Evolutionary conservation across 2,797 vertebrate species (phyloP).

Genomic region (Menidia menidia): DNA sequence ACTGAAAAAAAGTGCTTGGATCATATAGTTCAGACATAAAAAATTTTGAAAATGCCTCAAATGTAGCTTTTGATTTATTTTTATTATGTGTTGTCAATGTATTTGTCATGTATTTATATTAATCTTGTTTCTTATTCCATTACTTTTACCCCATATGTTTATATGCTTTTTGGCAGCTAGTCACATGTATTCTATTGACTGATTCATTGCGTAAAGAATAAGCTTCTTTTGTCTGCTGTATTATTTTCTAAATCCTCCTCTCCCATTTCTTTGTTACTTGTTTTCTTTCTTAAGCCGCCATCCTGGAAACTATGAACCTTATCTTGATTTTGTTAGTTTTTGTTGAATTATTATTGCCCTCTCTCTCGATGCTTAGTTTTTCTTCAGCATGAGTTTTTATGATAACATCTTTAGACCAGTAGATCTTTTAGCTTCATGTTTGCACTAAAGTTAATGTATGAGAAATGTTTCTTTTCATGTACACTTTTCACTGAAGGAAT

Average conservation of each 20-base stretch:
- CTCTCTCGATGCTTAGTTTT: too few species aligned
- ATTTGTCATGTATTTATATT: not conserved
- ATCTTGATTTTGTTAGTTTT: not conserved
- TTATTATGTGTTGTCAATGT: too few species aligned
- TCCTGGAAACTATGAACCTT: not conserved
- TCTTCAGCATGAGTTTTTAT: slow-evolving; percentile 6
- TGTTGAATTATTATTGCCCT: not conserved
- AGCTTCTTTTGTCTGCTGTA: not conserved
- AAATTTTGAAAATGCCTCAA: too few species aligned
- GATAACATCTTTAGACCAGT: not conserved
- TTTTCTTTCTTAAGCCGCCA: not conserved
- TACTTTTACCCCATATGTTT: too few species aligned
- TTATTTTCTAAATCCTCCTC: not conserved
- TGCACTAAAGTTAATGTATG: not conserved
- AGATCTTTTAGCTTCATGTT: not conserved
- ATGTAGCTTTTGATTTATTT: too few species aligned
- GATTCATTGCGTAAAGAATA: not conserved
- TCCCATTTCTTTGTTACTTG: not conserved
- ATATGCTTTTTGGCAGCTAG: not conserved
- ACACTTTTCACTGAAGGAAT: not conserved
- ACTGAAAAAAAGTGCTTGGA: not conserved
- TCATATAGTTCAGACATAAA: not conserved
- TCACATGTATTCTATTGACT: not conserved
- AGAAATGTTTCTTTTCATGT: not conserved
- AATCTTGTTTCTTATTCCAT: not conserved